Base-by-base conservation (phyloP, 2,888 invertebrate genomes). In the Hipparchia sbordonii region DNA sequence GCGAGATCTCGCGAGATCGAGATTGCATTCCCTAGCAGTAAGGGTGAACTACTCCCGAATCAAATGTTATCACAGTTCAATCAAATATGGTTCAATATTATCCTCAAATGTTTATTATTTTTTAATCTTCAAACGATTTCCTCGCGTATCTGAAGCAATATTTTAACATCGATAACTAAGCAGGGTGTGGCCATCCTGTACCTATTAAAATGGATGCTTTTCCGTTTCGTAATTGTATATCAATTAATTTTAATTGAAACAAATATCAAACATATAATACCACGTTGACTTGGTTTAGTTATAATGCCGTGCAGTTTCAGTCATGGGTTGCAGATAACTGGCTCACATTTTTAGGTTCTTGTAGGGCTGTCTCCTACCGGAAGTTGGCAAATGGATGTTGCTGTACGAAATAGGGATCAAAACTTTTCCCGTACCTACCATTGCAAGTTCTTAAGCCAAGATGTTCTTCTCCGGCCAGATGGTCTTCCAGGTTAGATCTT, bases 131-230 rank as follows among this genome's bases (percentile, higher is more conserved):
- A 13, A 46, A 8, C 61, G 62, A 72, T 57, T 72, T 68, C 57
- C 46, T 63, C 23, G 63, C n/a, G n/a, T 61, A 60, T 46, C 10
- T 66, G 39, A 39, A 52, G 52, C 12, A 66, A 71, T 65, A 57
- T 33, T 3, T 5, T 62, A 60, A 45, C 45, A 60, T 60, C 66
- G 13, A 51, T 65, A 65, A 45, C 33, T 46, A 6, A 52, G 54
- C n/a, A 45, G 62, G 72, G 68, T 62, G 62, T 68, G 63, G 51
- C 59, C 68, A 68, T 68, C 72, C 68, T 67, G 48, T 68, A 23
- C 23, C 23, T 23, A 57, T 51, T 57, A 51, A 63, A 72, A 63
- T 51, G 3, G 62, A 63, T 51, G 46, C 66, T 46, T n/a, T 46
- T 67, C 56, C 57, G 65, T 71, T 66, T 66, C 66, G 57, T 68